phyloP scores from a whole-genome alignment of 92 coral and sea anemone species.

The Zoanthus gigantus region DNA sequence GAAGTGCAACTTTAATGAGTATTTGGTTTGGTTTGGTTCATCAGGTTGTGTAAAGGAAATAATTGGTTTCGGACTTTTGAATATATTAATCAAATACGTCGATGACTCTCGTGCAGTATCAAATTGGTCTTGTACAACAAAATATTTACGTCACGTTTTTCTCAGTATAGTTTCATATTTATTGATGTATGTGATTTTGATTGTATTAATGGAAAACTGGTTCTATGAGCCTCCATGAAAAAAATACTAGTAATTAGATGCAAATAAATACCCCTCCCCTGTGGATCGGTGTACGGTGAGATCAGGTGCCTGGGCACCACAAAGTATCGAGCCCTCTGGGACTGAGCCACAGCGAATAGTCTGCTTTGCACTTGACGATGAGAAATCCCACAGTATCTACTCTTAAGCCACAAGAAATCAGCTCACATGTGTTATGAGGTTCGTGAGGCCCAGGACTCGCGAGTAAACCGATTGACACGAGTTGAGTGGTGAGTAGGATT shows the following conservation, averaged over 20 bases:
- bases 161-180: slow-evolving; percentile 8
- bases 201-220: slow-evolving; percentile 35
- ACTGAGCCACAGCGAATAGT: slow-evolving; percentile 37
- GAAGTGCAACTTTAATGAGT: slow-evolving; percentile 31
- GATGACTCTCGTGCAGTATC: slow-evolving; percentile 30
- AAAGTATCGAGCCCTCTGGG: slow-evolving; percentile 41
- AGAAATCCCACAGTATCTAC: slow-evolving; percentile 25
- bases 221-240: slow-evolving; percentile 39
- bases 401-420: slow-evolving; percentile 46
- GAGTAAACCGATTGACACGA: slow-evolving; percentile 27
- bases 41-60: slow-evolving; percentile 37
- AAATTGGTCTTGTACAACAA: slow-evolving; percentile 31
- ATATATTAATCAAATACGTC: slow-evolving; percentile 29
- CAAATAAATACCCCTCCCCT: slow-evolving; percentile 35
- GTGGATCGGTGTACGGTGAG: slow-evolving; percentile 49
- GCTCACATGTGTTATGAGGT: slow-evolving; percentile 40
- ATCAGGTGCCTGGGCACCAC: slow-evolving; percentile 45
- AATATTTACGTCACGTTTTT: slow-evolving; percentile 23
- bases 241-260: slow-evolving; percentile 19
- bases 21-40: slow-evolving; percentile 27
- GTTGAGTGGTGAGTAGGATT: slow-evolving; percentile 43
- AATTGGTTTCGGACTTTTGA: slow-evolving; percentile 37
- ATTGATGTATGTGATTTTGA: slow-evolving; percentile 28
- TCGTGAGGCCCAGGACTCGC: slow-evolving; percentile 30
- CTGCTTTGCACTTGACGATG: slow-evolving; percentile 44